Conservation (phyloP, 2,797 vertebrate genomes). For the Catharus ustulatus region DNA sequence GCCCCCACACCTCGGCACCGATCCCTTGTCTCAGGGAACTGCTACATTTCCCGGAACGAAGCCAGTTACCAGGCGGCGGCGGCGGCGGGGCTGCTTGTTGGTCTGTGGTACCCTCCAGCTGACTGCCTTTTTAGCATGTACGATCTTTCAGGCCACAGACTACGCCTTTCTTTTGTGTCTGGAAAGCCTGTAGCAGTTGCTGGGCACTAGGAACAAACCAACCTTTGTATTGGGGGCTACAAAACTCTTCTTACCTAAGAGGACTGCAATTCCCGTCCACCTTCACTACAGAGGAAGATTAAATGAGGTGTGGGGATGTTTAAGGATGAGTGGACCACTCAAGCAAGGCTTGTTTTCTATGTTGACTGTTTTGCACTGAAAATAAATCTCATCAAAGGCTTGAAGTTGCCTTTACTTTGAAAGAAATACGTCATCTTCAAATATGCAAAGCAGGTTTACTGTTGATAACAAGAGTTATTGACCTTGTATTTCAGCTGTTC, state of each 20-base stretch:
- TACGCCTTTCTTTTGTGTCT: slow-evolving; percentile 72
- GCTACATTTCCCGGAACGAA: background rate
- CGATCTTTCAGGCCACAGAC: slow-evolving; percentile 66
- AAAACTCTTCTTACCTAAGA: slow-evolving; percentile 29
- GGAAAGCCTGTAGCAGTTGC: slow-evolving; percentile 54
- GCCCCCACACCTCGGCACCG: background rate
- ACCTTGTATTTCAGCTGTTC: slow-evolving; percentile 54
- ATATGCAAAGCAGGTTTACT: slow-evolving; percentile 37
- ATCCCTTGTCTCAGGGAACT: background rate
- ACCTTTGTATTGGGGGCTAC: background rate
- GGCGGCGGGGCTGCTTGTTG: background rate
- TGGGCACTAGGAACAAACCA: slow-evolving; percentile 36
- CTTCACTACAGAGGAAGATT: background rate
- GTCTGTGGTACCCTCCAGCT: slow-evolving; percentile 38
- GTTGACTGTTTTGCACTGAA: background rate
- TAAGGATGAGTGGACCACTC: background rate
- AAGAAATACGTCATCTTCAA: slow-evolving; percentile 47
- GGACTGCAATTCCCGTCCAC: background rate
- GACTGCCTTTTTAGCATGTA: slow-evolving; percentile 68
- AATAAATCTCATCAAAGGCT: slow-evolving; percentile 17
- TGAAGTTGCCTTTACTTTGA: slow-evolving; percentile 50
- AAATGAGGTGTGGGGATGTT: background rate
- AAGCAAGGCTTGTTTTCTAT: background rate
- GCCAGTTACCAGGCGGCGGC: background rate
- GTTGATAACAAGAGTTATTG: slow-evolving; percentile 45